Evolutionary conservation across 1,140 invertebrate species (phyloP), one percentile per base, ranked within the genome.

Genomic region (Drosophila suzukii): DNA sequence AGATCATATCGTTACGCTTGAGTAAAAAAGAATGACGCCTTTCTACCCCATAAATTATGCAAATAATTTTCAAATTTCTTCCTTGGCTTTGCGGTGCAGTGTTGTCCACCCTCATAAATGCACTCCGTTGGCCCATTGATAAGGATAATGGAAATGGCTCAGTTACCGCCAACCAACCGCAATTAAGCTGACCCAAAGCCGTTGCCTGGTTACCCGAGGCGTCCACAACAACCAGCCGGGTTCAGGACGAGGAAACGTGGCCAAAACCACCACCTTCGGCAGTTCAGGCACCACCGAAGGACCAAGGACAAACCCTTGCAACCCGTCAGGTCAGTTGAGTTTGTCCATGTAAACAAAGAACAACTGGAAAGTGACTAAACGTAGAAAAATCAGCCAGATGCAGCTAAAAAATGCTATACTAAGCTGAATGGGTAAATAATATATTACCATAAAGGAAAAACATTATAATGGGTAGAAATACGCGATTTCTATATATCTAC

Each of bases 131-230:
- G 32, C 12, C 34, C 43, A 50, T 55, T 71, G 66, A 84, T 84
- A 61, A 80, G 81, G 57, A 83, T 82, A 82, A 78, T 67, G 65
- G 41, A 58, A 84, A 80, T 83, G 71, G 78, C 67, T 79, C 46
- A 73, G 68, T 82, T 78, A 78, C 61, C 81, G 43, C 75, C n/a
- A 47, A 54, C 54, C 65, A 79, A 89, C 83, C 83, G 63, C 84
- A 86, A 88, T 83, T 76, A 83, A 78, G 61, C 79, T 86, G 83
- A 86, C 83, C 83, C 57, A 86, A 77, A 86, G 83, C 84, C 75
- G 83, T 86, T 83, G 67, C 75, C 60, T 12, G 44, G 84, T 30
- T 67, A 79, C 78, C 24, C 8, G 27, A 43, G 15, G 51, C 54
- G 70, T 49, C 58, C 44, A 71, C 66, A 71, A 76, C 71, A 76